Evolutionary conservation across 2,113 vertebrate genomes (phyloP), one percentile per base, ranked within the genome.

Genomic region (Donacobius atricapilla): DNA sequence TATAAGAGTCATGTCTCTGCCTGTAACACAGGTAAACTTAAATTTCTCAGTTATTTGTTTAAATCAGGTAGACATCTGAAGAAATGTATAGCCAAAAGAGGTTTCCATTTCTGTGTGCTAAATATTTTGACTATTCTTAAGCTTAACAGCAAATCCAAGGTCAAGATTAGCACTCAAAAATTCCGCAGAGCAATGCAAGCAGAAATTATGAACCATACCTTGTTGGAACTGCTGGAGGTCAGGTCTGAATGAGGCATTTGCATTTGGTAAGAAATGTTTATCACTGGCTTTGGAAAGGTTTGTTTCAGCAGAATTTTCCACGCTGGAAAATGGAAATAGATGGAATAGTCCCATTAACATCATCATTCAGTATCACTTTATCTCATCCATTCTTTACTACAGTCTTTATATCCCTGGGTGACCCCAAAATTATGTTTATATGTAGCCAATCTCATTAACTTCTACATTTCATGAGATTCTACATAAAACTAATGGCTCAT

Each of bases 151-250:
- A 90, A 93, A 77, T 58, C 54, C 79, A 96, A 96, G 75, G 92
- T 95, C 87, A 93, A 80, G 64, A 93, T 44, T 58, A 91, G 75
- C 1, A 3, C 15, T 37, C 39, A 44, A 7, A 37, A 95, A 95
- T 95, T 95, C 94, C 91, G 73, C 82, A 58, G 71, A 95, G 54
- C 71, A 95, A 90, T 66, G 93, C 75, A 86, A 88, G 91, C 82
- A 96, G 84, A 96, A 96, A 95, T 73, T 86, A 95, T 63, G 89
- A 91, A 87, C 73, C 7, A 19, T n/a, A 77, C 66, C 30, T 85
- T 4, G 5, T 30, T 47, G 47, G 33, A 94, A 70, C 45, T 93
- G 39, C 42, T 72, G 35, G 42, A 87, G 66, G 54, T 80, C 89
- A 85, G 37, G 73, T 87, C 50, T 63, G 42, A 89, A 77, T 13